A percentile compares a stretch with the other conserved stretches of the same genome.
phyloP scores from a whole-genome alignment of 2,113 vertebrate genomes.

The Apistogramma diplotaenia region DNA sequence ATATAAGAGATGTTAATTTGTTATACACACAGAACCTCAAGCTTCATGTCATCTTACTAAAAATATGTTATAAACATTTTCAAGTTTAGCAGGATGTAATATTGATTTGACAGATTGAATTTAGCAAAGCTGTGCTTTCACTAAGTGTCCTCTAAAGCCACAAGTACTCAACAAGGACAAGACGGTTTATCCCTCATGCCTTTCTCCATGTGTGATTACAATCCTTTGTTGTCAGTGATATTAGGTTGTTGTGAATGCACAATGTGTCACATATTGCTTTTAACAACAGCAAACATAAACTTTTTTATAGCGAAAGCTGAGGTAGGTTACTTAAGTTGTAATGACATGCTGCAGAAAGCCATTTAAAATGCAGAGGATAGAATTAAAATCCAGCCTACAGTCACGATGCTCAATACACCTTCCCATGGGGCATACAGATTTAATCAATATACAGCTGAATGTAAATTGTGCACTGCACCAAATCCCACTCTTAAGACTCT shows the following conservation, averaged over 20 bases:
- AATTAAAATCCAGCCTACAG: slow-evolving; percentile 66
- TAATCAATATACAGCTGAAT: slow-evolving; percentile 75
- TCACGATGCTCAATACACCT: slow-evolving; percentile 64
- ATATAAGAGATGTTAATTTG: neutral
- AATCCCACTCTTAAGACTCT: slow-evolving; percentile 52
- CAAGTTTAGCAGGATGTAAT: neutral
- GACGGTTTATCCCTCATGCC: neutral
- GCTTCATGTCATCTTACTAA: neutral
- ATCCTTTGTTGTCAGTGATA: neutral
- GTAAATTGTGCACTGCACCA: slow-evolving; percentile 78
- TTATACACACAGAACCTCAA: neutral
- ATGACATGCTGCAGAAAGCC: slow-evolving; percentile 66
- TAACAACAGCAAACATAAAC: slow-evolving; percentile 43
- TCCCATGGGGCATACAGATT: slow-evolving; percentile 62
- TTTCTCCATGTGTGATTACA: neutral
- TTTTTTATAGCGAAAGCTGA: slow-evolving; percentile 44
- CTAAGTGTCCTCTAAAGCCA: neutral
- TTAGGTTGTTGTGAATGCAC: neutral
- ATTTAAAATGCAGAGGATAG: slow-evolving; percentile 70
- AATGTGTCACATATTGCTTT: neutral
- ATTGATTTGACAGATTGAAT: slow-evolving; percentile 10
- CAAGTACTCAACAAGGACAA: slow-evolving; percentile 18
- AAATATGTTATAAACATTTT: neutral
- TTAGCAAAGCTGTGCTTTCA: neutral
- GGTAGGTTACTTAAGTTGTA: slow-evolving; percentile 48